phyloP scores from a whole-genome alignment of 1,140 invertebrate species.

The Drosophila carrolli region DNA sequence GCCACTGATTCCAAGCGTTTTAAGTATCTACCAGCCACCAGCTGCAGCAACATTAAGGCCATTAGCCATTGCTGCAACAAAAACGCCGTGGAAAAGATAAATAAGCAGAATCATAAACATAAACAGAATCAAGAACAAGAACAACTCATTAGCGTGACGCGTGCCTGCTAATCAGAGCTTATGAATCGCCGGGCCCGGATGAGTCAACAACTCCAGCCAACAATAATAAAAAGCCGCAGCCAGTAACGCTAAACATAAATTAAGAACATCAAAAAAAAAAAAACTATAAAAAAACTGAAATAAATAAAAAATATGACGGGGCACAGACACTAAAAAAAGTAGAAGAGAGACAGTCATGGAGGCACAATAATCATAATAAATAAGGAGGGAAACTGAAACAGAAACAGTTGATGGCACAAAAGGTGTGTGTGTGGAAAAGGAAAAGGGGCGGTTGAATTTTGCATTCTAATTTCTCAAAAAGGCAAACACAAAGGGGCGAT shows the following conservation, averaged over 20 bases:
- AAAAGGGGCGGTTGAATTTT: constrained; percentile 46
- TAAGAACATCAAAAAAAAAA: constrained; percentile 16
- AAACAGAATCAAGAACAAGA: constrained; percentile 24
- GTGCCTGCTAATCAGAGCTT: constrained; percentile 73
- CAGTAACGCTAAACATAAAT: constrained; percentile 49
- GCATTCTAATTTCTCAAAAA: constrained; percentile 66
- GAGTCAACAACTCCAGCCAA: constrained; percentile 52
- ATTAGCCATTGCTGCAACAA: constrained; percentile 4
- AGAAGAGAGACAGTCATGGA: constrained; percentile 5
- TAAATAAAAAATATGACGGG: constrained; percentile 14
- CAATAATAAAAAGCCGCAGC: constrained; percentile 36
- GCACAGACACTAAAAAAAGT: constrained; percentile 7
- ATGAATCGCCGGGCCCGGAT: constrained; percentile 56
- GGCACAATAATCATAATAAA: constrained; percentile 26
- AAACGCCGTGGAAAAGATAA: neutral
- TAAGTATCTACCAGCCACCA: neutral
- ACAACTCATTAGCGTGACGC: constrained; percentile 77
- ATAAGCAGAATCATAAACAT: neutral
- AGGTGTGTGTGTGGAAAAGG: constrained; percentile 16
- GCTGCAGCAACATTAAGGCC: constrained; percentile 7
- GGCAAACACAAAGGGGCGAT: constrained; percentile 28
- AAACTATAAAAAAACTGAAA: constrained; percentile 15
- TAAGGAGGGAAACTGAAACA: constrained; percentile 4
- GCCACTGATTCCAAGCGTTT: neutral
- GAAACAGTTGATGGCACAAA: constrained; percentile 16